Base-by-base conservation (phyloP, 2,113 vertebrate genomes). In the Carlito syrichta region DNA sequence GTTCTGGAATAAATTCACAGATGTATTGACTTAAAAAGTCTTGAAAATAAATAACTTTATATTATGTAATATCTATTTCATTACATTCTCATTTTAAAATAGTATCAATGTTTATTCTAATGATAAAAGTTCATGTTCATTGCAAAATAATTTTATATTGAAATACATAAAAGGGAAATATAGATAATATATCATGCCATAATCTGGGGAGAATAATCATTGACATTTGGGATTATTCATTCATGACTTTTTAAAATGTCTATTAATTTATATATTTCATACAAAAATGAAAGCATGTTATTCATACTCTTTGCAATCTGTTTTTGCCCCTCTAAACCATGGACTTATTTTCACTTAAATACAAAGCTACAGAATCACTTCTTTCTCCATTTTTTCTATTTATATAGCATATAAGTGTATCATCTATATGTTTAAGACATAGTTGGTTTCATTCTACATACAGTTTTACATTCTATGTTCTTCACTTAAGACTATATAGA, bases 331-430 rank as follows among this genome's bases (percentile, higher is more conserved):
- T 52, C 62, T n/a, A 30, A 86, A 69, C 43, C 66, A 86, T 56
- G 50, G n/a, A 30, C 71, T 74, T 48, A 48, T 45, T 74, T 45
- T 74, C 43, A 69, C 38, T 74, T 74, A 74, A 74, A 48, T 45
- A 74, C 48, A 14, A 22, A 69, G 23, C 4, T 54, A 32, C 8
- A 48, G 30, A 32, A 66, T 84, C 40, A 30, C 22, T 83, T 66
- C 63, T 93, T 95, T 32, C 82, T 86, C 45, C 14, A 43, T 76
- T 77, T 89, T 96, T 93, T 40, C 35, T 71, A 56, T 86, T 92
- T 86, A 27, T 63, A 78, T 69, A 54, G 20, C 73, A 58, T 63
- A 11, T 82, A 74, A 43, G 5, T 52, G 52, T 56, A 32, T 45
- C 40, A 83, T 52, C 22, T 73, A 52, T 4, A 8, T 86, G 58